Percentiles rank a stretch among this genome's conserved stretches.
Conservation (phyloP, 2,888 invertebrate species). For the Ctena decussata region DNA sequence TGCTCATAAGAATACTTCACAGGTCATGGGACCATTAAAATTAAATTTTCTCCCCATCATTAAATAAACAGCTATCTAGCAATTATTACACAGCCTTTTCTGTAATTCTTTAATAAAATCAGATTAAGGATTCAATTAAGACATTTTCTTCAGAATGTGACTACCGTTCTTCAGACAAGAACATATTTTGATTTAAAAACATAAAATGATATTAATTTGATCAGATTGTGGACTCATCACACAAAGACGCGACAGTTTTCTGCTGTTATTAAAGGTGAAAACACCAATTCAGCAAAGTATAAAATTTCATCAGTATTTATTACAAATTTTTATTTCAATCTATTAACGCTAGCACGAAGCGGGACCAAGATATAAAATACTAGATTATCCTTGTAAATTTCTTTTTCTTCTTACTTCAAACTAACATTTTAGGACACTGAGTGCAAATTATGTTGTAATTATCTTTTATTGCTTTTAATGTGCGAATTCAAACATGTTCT, state of each 20-base stretch:
- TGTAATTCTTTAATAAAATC: neutral
- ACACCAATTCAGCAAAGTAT: neutral
- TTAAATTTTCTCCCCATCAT: neutral
- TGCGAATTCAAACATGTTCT: no score
- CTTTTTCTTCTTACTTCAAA: no score
- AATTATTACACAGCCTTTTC: neutral
- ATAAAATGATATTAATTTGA: slow-evolving; percentile 4
- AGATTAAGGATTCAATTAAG: slow-evolving; percentile 3
- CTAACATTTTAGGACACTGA: neutral
- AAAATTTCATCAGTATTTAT: neutral
- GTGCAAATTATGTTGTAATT: neutral
- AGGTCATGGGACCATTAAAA: slow-evolving; percentile 1
- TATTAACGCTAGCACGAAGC: neutral
- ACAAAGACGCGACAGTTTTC: neutral
- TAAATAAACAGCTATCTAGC: neutral
- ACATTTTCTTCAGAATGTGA: neutral
- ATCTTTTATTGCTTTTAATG: neutral
- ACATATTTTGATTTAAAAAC: neutral
- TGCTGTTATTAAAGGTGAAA: neutral
- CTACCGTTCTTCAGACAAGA: neutral
- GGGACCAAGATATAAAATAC: neutral
- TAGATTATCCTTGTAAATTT: no score
- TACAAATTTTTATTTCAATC: neutral
- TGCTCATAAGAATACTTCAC: neutral
- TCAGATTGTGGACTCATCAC: neutral